Conservation (phyloP, 1,140 invertebrate genomes). For the Drosophila pandora region DNA sequence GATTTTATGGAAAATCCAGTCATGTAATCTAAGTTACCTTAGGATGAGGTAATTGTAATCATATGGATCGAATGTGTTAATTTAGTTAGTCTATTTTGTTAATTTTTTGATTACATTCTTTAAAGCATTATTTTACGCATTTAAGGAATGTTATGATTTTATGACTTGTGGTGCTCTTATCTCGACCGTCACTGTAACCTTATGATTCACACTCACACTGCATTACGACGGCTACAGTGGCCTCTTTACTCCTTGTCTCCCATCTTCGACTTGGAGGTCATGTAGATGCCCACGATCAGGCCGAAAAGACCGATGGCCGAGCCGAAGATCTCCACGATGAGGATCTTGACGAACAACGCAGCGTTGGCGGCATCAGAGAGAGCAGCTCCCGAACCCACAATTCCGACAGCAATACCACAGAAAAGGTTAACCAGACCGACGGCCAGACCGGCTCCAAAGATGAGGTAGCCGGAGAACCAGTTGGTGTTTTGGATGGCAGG, state of each 20-base stretch:
- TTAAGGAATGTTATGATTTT: not conserved
- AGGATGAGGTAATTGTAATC: too few species aligned
- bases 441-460: slow-evolving; percentile 97
- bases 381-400: slow-evolving; percentile 98
- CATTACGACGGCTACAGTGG: slow-evolving; percentile 5
- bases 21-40: not conserved
- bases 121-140: not conserved
- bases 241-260: slow-evolving; percentile 84
- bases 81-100: too few species aligned
- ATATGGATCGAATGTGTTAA: too few species aligned
- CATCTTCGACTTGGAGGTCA: slow-evolving; percentile 89
- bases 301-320: slow-evolving; percentile 99
- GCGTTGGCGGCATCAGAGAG: slow-evolving; percentile 98
- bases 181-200: slow-evolving; percentile 5
- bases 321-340: slow-evolving; percentile 99
- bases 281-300: slow-evolving; percentile 98
- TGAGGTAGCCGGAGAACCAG: slow-evolving; percentile 93
- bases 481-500: slow-evolving; percentile 85
- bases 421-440: slow-evolving; percentile 97
- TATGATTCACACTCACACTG: slow-evolving; percentile 46
- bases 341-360: slow-evolving; percentile 97
- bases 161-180: not conserved
- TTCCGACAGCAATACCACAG: slow-evolving; percentile 97
- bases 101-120: not conserved
- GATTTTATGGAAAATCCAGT: not conserved